Base-by-base conservation (phyloP, 2,797 vertebrate species). In the Protosalanx chinensis region DNA sequence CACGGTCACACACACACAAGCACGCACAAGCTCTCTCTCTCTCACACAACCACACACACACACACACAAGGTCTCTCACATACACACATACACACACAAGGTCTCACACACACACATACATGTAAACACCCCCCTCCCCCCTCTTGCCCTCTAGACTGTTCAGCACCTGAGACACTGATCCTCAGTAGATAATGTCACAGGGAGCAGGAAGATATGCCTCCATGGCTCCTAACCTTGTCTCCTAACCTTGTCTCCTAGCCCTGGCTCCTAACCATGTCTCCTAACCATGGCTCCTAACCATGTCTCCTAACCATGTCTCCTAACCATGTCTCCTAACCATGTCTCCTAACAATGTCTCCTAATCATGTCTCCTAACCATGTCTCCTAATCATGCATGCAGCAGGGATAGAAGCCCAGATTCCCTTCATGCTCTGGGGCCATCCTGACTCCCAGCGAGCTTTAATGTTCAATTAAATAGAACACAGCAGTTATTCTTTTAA, bases 141-240 rank as follows among this genome's bases (percentile, higher is more conserved):
- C 12, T 27, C 37, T 27, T 6, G 46, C n/a, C 13, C 85, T 88
- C 85, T 89, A 76, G 79, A 77, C 78, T 51, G 18, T 78, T 79
- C 69, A 79, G 80, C 78, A 74, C 76, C 12, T 65, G 66, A 23
- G 64, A 81, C 82, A 83, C 77, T 70, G 79, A 82, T 82, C 70
- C 72, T 72, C 30, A 30, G 63, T 23, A 2, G 81, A 86, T 88
- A 87, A 81, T 76, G 85, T 80, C 82, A 77, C 68, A 35, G 70
- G 77, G 72, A 74, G 74, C 62, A 57, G 84, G 79, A 62, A 62
- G 1, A 27, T 27, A 27, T 27, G 1, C 23, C 23, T 27, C 76
- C 30, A 58, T 68, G 78, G 71, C 68, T 53, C 67, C 41, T 61
- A 70, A 27, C 23, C 23, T 27, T 27, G 23, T 27, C 23, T 27